A percentile compares a stretch with the other conserved stretches of the same genome.
Conservation (phyloP, 2,888 invertebrate species). For the Nycteola revayana region DNA sequence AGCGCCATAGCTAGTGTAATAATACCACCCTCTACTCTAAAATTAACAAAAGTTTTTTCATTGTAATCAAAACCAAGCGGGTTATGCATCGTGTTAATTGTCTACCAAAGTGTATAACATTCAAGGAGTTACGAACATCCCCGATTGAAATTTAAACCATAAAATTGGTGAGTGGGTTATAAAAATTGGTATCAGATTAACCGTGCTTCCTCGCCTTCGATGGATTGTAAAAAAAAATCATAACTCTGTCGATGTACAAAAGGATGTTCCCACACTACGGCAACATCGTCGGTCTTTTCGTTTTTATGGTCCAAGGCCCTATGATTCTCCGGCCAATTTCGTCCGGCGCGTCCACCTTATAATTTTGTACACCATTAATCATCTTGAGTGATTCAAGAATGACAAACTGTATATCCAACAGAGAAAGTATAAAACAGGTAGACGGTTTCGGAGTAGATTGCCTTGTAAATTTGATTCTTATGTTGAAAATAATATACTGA, state of each 20-base stretch:
- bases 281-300: slow-evolving; percentile 45
- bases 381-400: slow-evolving; percentile 56
- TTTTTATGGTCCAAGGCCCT: slow-evolving; percentile 44
- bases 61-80: slow-evolving; percentile 18
- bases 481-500: too few species aligned
- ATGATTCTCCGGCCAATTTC: slow-evolving; percentile 60
- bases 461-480: too few species aligned
- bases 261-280: slow-evolving; percentile 64
- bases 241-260: slow-evolving; percentile 42
- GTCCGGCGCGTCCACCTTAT: slow-evolving; percentile 60
- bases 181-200: slow-evolving; percentile 49
- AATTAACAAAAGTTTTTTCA: slow-evolving; percentile 25
- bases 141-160: slow-evolving; percentile 38
- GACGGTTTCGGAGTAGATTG: not conserved
- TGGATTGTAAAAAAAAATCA: slow-evolving; percentile 39
- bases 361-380: slow-evolving; percentile 72
- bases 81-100: too few species aligned
- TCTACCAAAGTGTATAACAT: slow-evolving; percentile 23
- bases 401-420: slow-evolving; percentile 51
- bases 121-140: slow-evolving; percentile 23
- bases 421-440: slow-evolving; percentile 45
- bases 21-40: slow-evolving; percentile 36
- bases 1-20: slow-evolving; percentile 42
- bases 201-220: slow-evolving; percentile 48
- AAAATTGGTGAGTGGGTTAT: slow-evolving; percentile 48